Percentiles rank a stretch among this genome's conserved stretches.
These are phyloP conservation scores for Eriocheir sinensis DNA, from an alignment of 1,140 invertebrate species.

Conservation along the genomic window DNA sequence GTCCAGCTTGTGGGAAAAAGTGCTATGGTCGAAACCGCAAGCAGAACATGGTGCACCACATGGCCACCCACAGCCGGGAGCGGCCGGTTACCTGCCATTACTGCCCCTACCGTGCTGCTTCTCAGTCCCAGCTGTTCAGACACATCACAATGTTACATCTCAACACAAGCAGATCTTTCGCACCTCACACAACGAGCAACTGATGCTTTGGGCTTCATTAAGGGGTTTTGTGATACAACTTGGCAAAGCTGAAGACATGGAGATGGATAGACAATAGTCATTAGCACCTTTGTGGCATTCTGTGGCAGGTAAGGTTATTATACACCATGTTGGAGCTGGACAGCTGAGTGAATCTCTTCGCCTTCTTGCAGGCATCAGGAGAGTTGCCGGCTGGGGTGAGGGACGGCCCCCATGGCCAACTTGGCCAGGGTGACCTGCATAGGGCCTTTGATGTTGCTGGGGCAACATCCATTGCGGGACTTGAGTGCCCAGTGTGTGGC, in stretches of 20 bases:
- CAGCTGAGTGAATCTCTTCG: conserved; percentile 75
- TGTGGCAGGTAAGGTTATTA: conserved; percentile 57
- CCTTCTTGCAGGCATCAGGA: conserved; percentile 77
- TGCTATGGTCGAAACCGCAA: conserved; percentile 79
- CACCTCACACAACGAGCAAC: conserved; percentile 45
- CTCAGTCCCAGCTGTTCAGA: conserved; percentile 75
- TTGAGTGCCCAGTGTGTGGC: conserved; percentile 77
- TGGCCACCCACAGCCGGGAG: conserved; percentile 78
- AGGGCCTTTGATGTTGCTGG: conserved; percentile 73
- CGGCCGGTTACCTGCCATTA: conserved; percentile 73
- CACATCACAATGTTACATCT: conserved; percentile 78
- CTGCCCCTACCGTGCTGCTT: conserved; percentile 77
- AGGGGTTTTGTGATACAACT: conserved; percentile 32
- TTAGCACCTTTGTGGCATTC: conserved; percentile 43
- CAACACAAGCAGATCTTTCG: conserved; percentile 53
- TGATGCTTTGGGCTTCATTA: conserved; percentile 35
- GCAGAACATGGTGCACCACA: conserved; percentile 78
- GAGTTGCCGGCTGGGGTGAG: conserved; percentile 70
- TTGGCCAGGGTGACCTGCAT: conserved; percentile 70
- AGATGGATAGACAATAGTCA: conserved; percentile 5
- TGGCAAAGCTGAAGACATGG: conserved; percentile 22
- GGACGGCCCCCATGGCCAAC: conserved; percentile 61
- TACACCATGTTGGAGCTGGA: conserved; percentile 63
- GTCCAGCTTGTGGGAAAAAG: conserved; percentile 78
- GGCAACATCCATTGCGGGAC: conserved; percentile 69